A percentile compares a stretch with the other conserved stretches of the same genome.
Conservation (phyloP, 2,113 vertebrate species). For the Megaceryle torquata region DNA sequence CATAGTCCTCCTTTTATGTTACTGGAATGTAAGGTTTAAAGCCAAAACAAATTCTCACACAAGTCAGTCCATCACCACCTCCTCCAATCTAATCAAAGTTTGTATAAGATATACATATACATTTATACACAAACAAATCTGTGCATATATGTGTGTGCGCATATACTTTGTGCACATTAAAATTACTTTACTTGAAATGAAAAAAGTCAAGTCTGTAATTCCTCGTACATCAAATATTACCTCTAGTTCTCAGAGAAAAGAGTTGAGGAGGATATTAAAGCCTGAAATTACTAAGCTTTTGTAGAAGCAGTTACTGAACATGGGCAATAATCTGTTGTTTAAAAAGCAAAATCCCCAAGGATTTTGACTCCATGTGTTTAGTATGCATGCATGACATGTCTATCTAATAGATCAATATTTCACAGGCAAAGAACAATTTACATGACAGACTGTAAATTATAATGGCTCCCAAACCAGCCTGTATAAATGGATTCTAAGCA, state of each 20-base stretch:
- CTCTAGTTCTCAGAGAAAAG: not conserved
- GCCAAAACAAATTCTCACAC: not conserved
- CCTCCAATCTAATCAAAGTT: not conserved
- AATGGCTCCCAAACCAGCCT: conserved; percentile 49
- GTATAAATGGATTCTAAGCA: conserved; percentile 51
- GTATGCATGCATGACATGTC: not conserved
- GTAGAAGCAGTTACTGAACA: not conserved
- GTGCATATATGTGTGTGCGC: not conserved
- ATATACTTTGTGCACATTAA: not conserved
- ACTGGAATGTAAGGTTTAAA: not conserved
- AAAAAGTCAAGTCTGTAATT: not conserved
- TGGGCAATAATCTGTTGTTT: conserved; percentile 42
- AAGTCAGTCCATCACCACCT: not conserved
- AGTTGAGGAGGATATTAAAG: conserved; percentile 1
- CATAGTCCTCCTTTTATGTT: not conserved
- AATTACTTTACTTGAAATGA: not conserved
- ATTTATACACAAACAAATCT: not conserved
- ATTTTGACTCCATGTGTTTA: not conserved
- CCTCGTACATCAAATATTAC: not conserved
- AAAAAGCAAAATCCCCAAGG: conserved; percentile 8
- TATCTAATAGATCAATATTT: conserved; percentile 55
- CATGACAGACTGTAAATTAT: conserved; percentile 56
- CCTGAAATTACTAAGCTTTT: conserved; percentile 2
- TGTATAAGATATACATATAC: not conserved
- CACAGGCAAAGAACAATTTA: conserved; percentile 55